Base-by-base conservation (phyloP, 2,888 invertebrate species). In the Nipponacmea schrenckii region DNA sequence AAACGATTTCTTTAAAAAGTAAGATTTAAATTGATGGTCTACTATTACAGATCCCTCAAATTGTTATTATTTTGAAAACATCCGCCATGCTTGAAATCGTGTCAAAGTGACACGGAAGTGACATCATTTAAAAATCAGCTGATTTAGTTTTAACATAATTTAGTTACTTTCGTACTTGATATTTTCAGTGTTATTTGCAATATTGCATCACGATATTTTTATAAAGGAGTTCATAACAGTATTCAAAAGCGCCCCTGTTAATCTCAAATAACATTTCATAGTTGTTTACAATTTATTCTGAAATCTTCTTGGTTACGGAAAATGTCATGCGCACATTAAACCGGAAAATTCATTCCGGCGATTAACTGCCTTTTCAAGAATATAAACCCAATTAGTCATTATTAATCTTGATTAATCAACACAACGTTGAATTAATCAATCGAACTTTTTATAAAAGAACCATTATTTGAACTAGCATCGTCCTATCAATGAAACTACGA, bases 41-140 rank as follows among this genome's bases (percentile, higher is more conserved):
- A 8, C 39, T 39, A 3, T 26, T 48, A 15, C 62, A 31, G 2
- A 20, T 14, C 45, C 27, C 15, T 44, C 31, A 20, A 44, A 68
- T 64, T 26, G 24, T 73, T 26, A 62, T 24, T 56, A 56, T 69
- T 83, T 82, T 81, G 79, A 82, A 84, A 81, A 80, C 82, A 79
- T 81, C 83, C 84, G 84, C 85, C 85, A 85, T 85, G 68, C 77
- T 81, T 74, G 62, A 71, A 31, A 64, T 26, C 48, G 27, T n/a
- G 64, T 64, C 31, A 72, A 70, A 65, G 73, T 74, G 73, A 73
- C 67, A 75, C 79, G 81, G 81, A 81, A 78, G 67, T 81, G 81
- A 81, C 79, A 79, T 75, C 72, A 77, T 44, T 71, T 14, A 62
- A 31, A 46, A 46, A 79, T 74, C 78, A 79, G 78, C 78, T 79